phyloP scores from a whole-genome alignment of 1,140 invertebrate genomes.

The Notospermus geniculatus region DNA sequence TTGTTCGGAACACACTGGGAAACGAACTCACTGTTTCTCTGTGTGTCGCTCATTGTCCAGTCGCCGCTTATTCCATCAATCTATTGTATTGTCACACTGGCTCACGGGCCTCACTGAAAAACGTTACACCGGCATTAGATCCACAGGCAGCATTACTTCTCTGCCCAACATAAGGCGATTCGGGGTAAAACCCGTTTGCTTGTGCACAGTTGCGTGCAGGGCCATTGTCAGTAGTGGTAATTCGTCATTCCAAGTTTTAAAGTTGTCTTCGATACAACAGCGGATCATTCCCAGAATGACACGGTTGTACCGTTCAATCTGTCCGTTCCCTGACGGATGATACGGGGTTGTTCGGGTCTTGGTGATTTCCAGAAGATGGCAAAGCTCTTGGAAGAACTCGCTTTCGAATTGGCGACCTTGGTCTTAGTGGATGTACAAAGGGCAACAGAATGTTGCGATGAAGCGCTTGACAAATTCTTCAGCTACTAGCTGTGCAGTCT shows the following conservation, averaged over 20 bases:
- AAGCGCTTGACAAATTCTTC: not conserved
- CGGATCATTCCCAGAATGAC: constrained; percentile 11
- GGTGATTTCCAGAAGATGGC: constrained; percentile 15
- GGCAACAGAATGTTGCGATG: constrained; percentile 13
- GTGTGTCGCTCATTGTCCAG: too few relatives aligned
- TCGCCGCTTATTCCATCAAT: too few relatives aligned
- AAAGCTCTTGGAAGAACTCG: constrained; percentile 12
- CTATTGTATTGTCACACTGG: too few relatives aligned
- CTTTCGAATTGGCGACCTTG: constrained; percentile 16
- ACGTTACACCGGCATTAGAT: too few relatives aligned
- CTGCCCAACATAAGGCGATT: constrained; percentile 14
- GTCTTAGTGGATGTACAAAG: constrained; percentile 18
- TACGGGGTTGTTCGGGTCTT: constrained; percentile 24
- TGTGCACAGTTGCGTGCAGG: constrained; percentile 13
- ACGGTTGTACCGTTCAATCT: constrained; percentile 9
- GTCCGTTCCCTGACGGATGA: constrained; percentile 20
- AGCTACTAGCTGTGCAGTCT: not conserved
- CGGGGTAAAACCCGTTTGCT: constrained; percentile 8
- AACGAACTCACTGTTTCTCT: too few relatives aligned
- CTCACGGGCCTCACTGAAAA: too few relatives aligned
- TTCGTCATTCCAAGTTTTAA: constrained; percentile 15
- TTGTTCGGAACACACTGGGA: too few relatives aligned
- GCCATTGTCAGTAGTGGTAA: constrained; percentile 9
- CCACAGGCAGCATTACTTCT: too few relatives aligned
- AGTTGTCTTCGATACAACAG: not conserved